These are phyloP conservation scores for Rhizoglyphus robini DNA, from an alignment of 1,140 invertebrate species.

Conservation along the genomic window DNA sequence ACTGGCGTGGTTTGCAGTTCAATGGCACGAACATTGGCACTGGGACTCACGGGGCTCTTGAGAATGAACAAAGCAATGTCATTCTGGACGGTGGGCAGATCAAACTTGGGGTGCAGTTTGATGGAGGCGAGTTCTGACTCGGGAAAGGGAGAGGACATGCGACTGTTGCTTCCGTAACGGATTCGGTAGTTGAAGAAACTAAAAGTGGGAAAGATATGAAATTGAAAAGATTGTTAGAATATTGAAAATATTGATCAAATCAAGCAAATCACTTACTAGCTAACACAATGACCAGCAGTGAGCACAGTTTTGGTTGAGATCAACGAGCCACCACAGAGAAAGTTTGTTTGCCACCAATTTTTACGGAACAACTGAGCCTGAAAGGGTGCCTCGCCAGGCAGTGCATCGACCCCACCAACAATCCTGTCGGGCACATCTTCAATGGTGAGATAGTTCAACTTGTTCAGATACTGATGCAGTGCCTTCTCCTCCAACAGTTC, in stretches of 20 bases:
- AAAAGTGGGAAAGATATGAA: not conserved
- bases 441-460: not conserved
- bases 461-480: not conserved
- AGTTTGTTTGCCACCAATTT: slow-evolving; percentile 20
- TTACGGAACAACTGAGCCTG: slow-evolving; percentile 6
- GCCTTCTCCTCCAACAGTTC: not conserved
- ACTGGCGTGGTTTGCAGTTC: not conserved
- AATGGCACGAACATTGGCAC: slow-evolving; percentile 22
- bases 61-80: slow-evolving; percentile 65
- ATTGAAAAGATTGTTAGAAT: not conserved
- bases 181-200: slow-evolving; percentile 4
- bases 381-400: slow-evolving; percentile 15
- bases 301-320: slow-evolving; percentile 46
- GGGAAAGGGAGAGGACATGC: not conserved
- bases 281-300: slow-evolving; percentile 56
- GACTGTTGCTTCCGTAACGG: slow-evolving; percentile 1
- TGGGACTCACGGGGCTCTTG: slow-evolving; percentile 36
- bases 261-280: slow-evolving; percentile 12
- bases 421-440: not conserved
- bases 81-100: slow-evolving; percentile 73
- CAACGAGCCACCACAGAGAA: slow-evolving; percentile 47
- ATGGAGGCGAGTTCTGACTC: not conserved
- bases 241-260: not conserved
- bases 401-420: not conserved
- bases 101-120: slow-evolving; percentile 58